Evolutionary conservation across 2,113 vertebrate genomes (phyloP).

Genomic region (Calyptommatus sinebrachiatus): DNA sequence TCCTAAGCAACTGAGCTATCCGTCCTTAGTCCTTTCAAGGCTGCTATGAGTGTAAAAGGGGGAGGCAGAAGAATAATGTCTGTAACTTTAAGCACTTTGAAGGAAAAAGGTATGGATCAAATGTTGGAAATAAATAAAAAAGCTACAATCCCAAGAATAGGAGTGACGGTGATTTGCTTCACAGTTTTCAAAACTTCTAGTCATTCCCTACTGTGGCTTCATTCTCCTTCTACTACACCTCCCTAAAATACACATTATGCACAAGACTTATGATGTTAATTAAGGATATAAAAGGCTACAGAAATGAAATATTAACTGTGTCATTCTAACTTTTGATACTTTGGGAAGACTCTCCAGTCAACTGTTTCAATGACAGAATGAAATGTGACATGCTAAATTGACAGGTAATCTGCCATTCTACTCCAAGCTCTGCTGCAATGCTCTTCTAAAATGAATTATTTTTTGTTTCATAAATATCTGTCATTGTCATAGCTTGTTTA

Average conservation of each 20-base stretch:
- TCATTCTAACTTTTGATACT: neutral
- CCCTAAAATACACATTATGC: neutral
- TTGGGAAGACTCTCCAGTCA: neutral
- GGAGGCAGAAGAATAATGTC: too few relatives aligned
- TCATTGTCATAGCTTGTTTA: neutral
- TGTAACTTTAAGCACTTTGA: too few relatives aligned
- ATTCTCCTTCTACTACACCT: neutral
- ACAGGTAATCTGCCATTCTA: neutral
- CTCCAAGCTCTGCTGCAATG: neutral
- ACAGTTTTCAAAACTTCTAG: too few relatives aligned
- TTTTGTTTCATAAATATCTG: neutral
- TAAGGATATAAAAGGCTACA: neutral
- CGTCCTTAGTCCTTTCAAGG: too few relatives aligned
- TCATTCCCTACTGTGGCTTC: neutral
- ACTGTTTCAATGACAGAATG: conserved; percentile 13
- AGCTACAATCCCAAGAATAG: too few relatives aligned
- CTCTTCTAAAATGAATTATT: neutral
- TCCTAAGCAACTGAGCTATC: too few relatives aligned
- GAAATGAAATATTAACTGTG: neutral
- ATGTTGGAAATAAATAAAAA: too few relatives aligned
- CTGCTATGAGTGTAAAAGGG: too few relatives aligned
- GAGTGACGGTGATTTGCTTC: too few relatives aligned
- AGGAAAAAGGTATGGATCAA: too few relatives aligned
- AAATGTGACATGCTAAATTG: conserved; percentile 7
- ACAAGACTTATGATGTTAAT: neutral